Conservation (phyloP, 2,888 invertebrate genomes). For the Theretra japonica region DNA sequence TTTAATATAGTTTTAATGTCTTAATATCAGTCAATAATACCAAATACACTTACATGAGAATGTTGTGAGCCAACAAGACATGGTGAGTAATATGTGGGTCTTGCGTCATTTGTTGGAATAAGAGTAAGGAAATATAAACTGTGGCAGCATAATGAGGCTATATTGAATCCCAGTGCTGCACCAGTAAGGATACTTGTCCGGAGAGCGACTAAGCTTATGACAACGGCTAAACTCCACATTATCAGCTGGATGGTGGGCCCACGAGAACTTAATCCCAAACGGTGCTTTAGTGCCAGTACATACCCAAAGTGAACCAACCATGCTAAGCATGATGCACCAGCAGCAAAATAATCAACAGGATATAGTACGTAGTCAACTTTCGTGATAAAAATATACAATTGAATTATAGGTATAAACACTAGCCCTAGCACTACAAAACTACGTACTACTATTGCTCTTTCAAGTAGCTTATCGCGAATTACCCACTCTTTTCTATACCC, state of each 20-base stretch:
- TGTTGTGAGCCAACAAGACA: constrained; percentile 81
- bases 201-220: constrained; percentile 88
- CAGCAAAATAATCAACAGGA: constrained; percentile 89
- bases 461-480: constrained; percentile 86
- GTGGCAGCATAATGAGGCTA: constrained; percentile 87
- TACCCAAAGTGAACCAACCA: constrained; percentile 94
- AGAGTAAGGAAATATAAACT: constrained; percentile 88
- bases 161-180: constrained; percentile 84
- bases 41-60: constrained; percentile 73
- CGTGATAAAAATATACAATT: constrained; percentile 87
- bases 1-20: not conserved
- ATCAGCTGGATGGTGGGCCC: constrained; percentile 89
- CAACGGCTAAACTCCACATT: constrained; percentile 88
- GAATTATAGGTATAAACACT: constrained; percentile 87
- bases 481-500: constrained; percentile 88
- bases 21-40: not conserved
- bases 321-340: constrained; percentile 88
- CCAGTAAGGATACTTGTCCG: constrained; percentile 86
- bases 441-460: constrained; percentile 87
- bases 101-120: constrained; percentile 85
- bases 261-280: constrained; percentile 87
- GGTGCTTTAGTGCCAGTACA: constrained; percentile 87
- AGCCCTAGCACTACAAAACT: constrained; percentile 86
- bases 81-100: constrained; percentile 78
- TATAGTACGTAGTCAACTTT: constrained; percentile 76